phyloP scores from a whole-genome alignment of 2,888 invertebrate species.

The Cheilosia urbana region DNA sequence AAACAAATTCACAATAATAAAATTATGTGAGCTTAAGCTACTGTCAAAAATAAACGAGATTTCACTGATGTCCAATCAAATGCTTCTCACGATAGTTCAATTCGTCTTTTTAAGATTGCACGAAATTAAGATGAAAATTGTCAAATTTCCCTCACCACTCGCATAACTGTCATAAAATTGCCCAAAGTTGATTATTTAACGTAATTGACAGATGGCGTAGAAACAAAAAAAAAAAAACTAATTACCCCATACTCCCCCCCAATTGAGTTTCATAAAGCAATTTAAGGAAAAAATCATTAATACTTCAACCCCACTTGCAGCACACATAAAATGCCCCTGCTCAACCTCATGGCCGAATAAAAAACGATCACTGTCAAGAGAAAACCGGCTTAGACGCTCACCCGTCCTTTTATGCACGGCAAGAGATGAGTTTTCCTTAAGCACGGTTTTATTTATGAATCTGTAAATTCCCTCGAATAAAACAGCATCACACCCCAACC shows the following conservation, averaged over 20 bases:
- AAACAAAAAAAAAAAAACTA: constrained; percentile 8
- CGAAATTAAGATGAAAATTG: too few species aligned
- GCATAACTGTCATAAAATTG: too few species aligned
- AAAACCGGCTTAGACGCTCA: background rate
- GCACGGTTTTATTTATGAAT: constrained; percentile 78
- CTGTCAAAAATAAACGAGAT: too few species aligned
- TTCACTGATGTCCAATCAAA: too few species aligned
- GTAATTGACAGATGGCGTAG: background rate
- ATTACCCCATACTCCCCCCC: constrained; percentile 13
- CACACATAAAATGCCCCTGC: constrained; percentile 35
- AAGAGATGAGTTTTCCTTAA: constrained; percentile 37
- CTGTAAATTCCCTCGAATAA: constrained; percentile 77
- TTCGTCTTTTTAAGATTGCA: too few species aligned
- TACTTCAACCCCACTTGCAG: constrained; percentile 19
- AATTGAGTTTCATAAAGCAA: constrained; percentile 20
- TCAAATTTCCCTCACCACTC: too few species aligned
- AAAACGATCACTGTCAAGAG: constrained; percentile 64
- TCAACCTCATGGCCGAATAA: constrained; percentile 65
- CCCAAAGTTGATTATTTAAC: too few species aligned
- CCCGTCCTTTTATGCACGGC: background rate
- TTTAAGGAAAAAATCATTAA: constrained; percentile 46
- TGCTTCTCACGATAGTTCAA: too few species aligned
- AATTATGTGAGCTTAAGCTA: too few species aligned
- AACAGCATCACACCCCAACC: constrained; percentile 67
- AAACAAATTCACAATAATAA: too few species aligned